Percentiles rank a stretch among this genome's conserved stretches.
These are phyloP conservation scores for Oreochromis spilurus DNA, from an alignment of 2,113 vertebrate species.

Conservation along the genomic window DNA sequence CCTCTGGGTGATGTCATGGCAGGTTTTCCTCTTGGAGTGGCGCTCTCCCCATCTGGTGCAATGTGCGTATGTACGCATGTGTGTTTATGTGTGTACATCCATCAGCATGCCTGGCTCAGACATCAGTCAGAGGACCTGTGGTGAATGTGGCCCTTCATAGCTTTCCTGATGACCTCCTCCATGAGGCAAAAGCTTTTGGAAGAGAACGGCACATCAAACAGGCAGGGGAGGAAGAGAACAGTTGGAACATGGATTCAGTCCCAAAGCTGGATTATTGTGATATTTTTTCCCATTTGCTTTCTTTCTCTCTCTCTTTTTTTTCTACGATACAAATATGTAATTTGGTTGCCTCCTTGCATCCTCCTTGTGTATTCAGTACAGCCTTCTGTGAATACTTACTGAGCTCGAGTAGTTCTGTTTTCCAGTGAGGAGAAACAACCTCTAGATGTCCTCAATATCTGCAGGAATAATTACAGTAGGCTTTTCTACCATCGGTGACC, in stretches of 20 bases:
- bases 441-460: constrained; percentile 65
- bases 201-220: constrained; percentile 34
- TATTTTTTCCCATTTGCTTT: not conserved
- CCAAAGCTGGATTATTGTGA: constrained; percentile 7
- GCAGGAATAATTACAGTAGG: constrained; percentile 64
- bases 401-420: constrained; percentile 35
- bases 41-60: constrained; percentile 50
- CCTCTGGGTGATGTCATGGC: constrained; percentile 75
- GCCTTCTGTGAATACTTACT: not conserved
- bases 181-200: constrained; percentile 1
- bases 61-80: not conserved
- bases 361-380: constrained; percentile 1
- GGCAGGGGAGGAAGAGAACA: not conserved
- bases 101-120: constrained; percentile 44
- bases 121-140: constrained; percentile 40
- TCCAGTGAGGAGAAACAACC: constrained; percentile 51
- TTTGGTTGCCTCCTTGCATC: constrained; percentile 13
- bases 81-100: constrained; percentile 49
- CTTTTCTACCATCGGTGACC: constrained; percentile 49
- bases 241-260: constrained; percentile 9
- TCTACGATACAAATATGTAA: not conserved
- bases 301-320: not conserved
- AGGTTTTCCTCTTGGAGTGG: constrained; percentile 68
- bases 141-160: constrained; percentile 52
- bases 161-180: constrained; percentile 44